Conservation (phyloP, 2,797 vertebrate species). For the Sebastes melanostomus region DNA sequence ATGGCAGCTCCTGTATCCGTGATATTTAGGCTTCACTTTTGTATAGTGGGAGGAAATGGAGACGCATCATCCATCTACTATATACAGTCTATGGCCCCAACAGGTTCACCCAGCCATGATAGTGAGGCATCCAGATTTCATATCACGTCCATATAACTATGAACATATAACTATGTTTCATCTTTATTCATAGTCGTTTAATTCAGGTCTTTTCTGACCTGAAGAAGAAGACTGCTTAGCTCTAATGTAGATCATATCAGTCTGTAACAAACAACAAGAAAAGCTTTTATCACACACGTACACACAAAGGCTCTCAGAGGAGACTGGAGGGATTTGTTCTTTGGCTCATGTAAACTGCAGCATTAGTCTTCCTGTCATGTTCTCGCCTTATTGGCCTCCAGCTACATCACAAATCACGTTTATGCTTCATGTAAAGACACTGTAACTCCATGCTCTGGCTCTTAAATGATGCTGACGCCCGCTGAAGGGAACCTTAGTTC, state of each 20-base stretch:
- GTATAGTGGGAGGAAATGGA: not conserved
- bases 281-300: not conserved
- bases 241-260: not conserved
- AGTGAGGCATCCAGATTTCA: not conserved
- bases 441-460: conserved; percentile 9
- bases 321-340: not conserved
- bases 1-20: not conserved
- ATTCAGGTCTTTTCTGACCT: not conserved
- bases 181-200: not conserved
- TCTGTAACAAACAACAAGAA: not conserved
- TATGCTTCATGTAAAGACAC: conserved; percentile 19
- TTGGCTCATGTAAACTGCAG: not conserved
- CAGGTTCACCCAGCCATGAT: not conserved
- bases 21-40: not conserved
- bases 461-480: conserved; percentile 24
- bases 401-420: conserved; percentile 40
- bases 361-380: conserved; percentile 12
- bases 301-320: not conserved
- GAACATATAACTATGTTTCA: not conserved
- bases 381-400: conserved; percentile 15
- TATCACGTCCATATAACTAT: no score
- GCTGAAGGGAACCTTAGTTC: conserved; percentile 37
- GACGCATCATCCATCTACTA: not conserved
- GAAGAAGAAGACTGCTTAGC: not conserved
- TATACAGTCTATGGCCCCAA: not conserved